Base-by-base conservation (phyloP, 2,797 vertebrate genomes). In the Iguana delicatissima region DNA sequence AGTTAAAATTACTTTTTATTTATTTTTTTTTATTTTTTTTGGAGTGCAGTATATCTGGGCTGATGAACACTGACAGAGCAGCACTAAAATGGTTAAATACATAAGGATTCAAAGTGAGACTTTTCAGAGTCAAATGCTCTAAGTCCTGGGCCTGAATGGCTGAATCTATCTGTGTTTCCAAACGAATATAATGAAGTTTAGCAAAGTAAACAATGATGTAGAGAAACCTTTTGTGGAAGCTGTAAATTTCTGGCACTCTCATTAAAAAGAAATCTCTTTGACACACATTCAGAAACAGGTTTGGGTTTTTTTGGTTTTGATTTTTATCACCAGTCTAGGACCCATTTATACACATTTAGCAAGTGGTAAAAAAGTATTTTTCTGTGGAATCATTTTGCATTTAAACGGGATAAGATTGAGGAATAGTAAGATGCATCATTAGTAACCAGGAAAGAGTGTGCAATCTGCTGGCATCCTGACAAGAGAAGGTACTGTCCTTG, bases 391-490 rank as follows among this genome's bases (percentile, higher is more conserved):
- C 9, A 50, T 76, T 52, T 83, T 89, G 55, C 64, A 55, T 67
- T 38, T 69, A 76, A 74, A 82, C 50, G 22, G 42, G 64, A 12
- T 74, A 82, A 86, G 26, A 77, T 38, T n/a, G 55, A 79, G 32
- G 46, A 59, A 94, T 92, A 93, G n/a, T 89, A 91, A 90, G 42
- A 73, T 94, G 59, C 85, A 93, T 89, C 92, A 92, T 83, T 69
- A 92, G 52, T 87, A 94, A 83, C 85, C 90, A 90, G 91, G 88
- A 94, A 95, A 93, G 67, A 13, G 6, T 26, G 86, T 96, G 80
- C 73, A 85, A 93, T 52, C 83, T 73, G 74, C 81, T 92, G 84
- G 72, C 91, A 91, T 46, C 84, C 91, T 0, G 0, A 72, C 26
- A 84, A 89, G 92, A 89, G 81, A 89, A 52, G 64, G 86, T 0